These are phyloP conservation scores for Ascaphus truei DNA, from an alignment of 2,113 vertebrate genomes.

Conservation along the genomic window DNA sequence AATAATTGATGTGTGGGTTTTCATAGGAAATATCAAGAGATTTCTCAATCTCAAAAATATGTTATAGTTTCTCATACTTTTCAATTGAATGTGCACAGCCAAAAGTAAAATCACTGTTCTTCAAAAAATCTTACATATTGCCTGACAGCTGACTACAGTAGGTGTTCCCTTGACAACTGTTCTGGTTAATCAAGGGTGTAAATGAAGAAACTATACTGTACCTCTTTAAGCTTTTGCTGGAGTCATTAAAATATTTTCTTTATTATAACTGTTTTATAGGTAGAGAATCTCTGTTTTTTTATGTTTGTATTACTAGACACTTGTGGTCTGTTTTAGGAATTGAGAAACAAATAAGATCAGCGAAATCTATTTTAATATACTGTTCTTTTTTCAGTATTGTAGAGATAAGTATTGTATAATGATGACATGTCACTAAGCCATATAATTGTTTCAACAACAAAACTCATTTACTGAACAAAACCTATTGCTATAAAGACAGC, in stretches of 20 bases:
- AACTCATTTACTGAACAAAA: too few relatives aligned
- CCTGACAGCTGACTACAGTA: conserved; percentile 47
- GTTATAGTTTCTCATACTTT: conserved; percentile 19
- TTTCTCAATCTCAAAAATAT: conserved; percentile 31
- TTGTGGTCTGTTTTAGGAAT: neutral
- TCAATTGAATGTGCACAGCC: conserved; percentile 38
- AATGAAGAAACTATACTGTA: conserved; percentile 41
- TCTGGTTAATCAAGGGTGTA: conserved; percentile 56
- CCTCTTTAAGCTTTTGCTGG: conserved; percentile 33
- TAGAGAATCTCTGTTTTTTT: conserved; percentile 38
- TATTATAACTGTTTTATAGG: conserved; percentile 38
- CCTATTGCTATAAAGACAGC: too few relatives aligned
- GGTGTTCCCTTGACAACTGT: conserved; percentile 52
- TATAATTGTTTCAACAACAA: too few relatives aligned
- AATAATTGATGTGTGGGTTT: neutral
- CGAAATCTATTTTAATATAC: conserved; percentile 16
- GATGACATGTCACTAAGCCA: conserved; percentile 14
- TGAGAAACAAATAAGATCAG: conserved; percentile 24
- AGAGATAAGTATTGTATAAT: neutral
- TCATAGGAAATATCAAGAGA: neutral
- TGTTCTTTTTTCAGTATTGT: neutral
- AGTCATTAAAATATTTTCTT: conserved; percentile 31
- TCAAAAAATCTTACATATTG: conserved; percentile 43
- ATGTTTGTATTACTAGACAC: conserved; percentile 19
- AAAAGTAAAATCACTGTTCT: conserved; percentile 48